phyloP scores from a whole-genome alignment of 2,797 vertebrate species.

The Amblyraja radiata region DNA sequence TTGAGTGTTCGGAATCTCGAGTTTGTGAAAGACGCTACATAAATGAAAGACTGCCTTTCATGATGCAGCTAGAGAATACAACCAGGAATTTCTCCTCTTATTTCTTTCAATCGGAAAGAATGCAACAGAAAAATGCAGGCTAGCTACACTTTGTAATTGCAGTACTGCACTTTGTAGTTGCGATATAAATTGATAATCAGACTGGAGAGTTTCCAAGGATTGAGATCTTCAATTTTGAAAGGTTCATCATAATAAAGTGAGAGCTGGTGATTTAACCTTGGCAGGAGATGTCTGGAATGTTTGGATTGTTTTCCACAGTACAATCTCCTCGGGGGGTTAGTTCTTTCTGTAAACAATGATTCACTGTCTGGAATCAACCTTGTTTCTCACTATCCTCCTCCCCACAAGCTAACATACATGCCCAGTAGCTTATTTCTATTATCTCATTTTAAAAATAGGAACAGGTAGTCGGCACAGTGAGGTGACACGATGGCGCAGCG shows the following conservation, averaged over 20 bases:
- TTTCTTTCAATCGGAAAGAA: not conserved
- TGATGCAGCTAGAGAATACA: not conserved
- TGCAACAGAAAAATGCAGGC: not conserved
- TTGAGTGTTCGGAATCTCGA: too few relatives aligned
- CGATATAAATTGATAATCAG: not conserved
- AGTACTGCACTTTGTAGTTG: too few relatives aligned
- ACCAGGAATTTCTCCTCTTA: not conserved
- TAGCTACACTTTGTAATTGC: not conserved
- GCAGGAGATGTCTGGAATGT: conserved; percentile 18
- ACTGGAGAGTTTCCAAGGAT: not conserved
- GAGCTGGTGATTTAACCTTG: not conserved
- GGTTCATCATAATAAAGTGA: conserved; percentile 9
- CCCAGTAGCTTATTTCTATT: not conserved
- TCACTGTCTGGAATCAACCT: conserved; percentile 27
- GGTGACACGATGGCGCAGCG: too few relatives aligned
- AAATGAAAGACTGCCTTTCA: too few relatives aligned
- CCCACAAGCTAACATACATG: not conserved
- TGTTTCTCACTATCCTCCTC: not conserved
- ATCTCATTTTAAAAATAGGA: not conserved
- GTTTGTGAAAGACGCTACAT: too few relatives aligned
- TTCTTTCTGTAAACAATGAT: conserved; percentile 30
- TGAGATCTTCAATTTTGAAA: not conserved
- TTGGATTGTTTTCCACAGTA: conserved; percentile 32
- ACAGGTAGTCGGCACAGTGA: too few relatives aligned
- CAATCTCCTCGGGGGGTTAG: not conserved